phyloP scores from a whole-genome alignment of 2,113 vertebrate genomes.

The Cinclus cinclus region DNA sequence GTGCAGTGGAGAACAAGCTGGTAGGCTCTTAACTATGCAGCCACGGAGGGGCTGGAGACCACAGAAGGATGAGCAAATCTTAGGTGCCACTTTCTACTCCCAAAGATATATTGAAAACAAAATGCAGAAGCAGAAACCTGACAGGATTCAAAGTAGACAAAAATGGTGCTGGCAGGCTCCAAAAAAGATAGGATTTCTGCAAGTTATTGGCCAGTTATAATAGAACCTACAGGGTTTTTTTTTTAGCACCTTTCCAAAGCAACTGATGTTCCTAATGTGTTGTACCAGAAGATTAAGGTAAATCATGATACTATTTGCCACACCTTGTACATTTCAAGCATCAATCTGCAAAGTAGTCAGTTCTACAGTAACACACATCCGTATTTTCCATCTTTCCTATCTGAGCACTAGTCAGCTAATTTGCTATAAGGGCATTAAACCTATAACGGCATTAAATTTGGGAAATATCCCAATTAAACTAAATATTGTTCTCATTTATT shows the following conservation, averaged over 20 bases:
- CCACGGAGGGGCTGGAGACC: background rate
- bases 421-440: background rate
- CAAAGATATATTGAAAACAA: background rate
- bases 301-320: background rate
- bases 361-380: background rate
- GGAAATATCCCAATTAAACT: background rate
- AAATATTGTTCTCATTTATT: background rate
- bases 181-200: background rate
- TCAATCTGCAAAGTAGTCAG: background rate
- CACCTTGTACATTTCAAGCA: background rate
- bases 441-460: background rate
- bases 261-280: background rate
- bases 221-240: rapidly evolving
- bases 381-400: background rate
- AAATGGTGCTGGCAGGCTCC: background rate
- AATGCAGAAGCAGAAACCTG: background rate
- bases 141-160: background rate
- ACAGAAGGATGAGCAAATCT: background rate
- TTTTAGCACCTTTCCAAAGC: background rate
- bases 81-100: background rate
- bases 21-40: background rate
- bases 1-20: background rate
- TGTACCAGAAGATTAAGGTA: background rate
- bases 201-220: background rate
- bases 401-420: background rate